Base-by-base conservation (phyloP, 2,888 invertebrate genomes). In the Therioaphis trifolii region DNA sequence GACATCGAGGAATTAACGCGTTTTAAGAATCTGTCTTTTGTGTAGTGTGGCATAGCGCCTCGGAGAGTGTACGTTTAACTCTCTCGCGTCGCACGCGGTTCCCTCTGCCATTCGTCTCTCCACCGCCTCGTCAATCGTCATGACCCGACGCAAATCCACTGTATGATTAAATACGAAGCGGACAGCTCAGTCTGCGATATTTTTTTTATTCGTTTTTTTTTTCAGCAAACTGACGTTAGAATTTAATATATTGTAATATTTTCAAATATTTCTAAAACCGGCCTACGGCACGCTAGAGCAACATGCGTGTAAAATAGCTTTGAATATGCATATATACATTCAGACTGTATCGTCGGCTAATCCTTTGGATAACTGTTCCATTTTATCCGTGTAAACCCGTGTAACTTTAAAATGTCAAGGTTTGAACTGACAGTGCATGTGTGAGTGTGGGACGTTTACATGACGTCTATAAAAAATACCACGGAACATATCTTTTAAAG, bases 391-490 rank as follows among this genome's bases (percentile, higher is more conserved):
- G 43, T 79, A 79, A 69, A 69, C 43, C 66, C 35, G 77, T 27
- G 78, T 78, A 69, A 69, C 46, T 71, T 35, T 61, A 61, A 79
- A 79, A 80, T 80, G 80, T 80, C 80, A 80, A 80, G 71, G 80
- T 80, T 61, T 46, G 18, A 61, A 61, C 80, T 61, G 80, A 46
- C 79, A 58, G 71, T 24, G 21, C 21, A 1, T 61, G 71, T 35
- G 43, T 46, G 80, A 80, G 80, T 72, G 71, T 80, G 69, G 80
- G 80, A 80, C 71, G 80, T 72, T 79, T 68, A 55, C 80, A 72
- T 43, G 80, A 80, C 80, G 71, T 61, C 71, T 71, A 46, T 68
- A 55, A 61, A 24, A 75, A 58, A 68, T 55, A 69, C 55, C 46
- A 71, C 24, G 79, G 35, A 58, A 71, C 79, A 43, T 68, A 68